Base-by-base conservation (phyloP, 2,113 vertebrate species). In the Rhinoderma darwinii region DNA sequence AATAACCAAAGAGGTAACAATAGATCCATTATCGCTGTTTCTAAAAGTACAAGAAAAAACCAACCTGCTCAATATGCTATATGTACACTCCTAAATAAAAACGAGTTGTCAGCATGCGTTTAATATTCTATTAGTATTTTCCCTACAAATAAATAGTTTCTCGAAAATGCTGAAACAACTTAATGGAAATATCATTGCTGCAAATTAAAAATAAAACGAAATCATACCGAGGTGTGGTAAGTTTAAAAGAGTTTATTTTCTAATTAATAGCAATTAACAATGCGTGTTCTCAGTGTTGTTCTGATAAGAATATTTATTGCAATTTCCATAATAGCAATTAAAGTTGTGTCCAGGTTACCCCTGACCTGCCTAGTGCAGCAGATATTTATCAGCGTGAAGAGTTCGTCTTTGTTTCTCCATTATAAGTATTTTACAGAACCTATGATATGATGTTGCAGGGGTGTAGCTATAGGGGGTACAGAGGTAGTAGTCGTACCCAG, bases 181-280 rank as follows among this genome's bases (percentile, higher is more conserved):
- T 51, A 50, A 50, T 50, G n/a, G 14, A 78, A 59, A 80, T 32
- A 70, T 70, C 66, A 70, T 37, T 39, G 15, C 66, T 37, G 35
- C 32, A 22, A 70, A 22, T 37, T 22, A 5, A 1, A 70, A 22
- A 70, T 22, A 5, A 1, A 70, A 35, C 9, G 1, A 47, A 70
- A 70, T 43, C 22, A 25, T 44, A 12, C 3, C 37, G 20, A 51
- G 22, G 82, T 84, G 32, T 74, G 50, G 15, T 63, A 44, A 14
- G 14, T 30, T 37, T 35, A 50, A 10, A 4, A 2, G 27, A 14
- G 2, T 7, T 83, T 72, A 37, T 8, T 84, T 73, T 74, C 47
- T 56, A 37, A 74, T 84, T 56, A 74, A 27, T 54, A 74, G 27
- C 56, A 54, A 37, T 72, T 20, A 83, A 54, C 25, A 70, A 47